Base-by-base conservation (phyloP, 2,797 vertebrate species). In the Lepilemur ruficaudatus region DNA sequence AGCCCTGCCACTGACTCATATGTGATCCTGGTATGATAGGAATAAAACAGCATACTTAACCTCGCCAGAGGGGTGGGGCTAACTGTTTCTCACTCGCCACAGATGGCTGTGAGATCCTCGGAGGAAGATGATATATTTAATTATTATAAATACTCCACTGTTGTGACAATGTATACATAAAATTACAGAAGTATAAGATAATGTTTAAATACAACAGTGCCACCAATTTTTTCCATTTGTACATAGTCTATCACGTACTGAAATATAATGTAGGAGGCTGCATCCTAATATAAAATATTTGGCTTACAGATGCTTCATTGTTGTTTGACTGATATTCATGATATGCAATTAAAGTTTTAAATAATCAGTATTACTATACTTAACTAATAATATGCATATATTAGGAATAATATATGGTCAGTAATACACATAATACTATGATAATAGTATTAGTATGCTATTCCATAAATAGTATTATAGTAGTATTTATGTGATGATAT, bases 121-220 rank as follows among this genome's bases (percentile, higher is more conserved):
- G 59, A 83, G 50, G 30, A 85, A 59, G 83, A 48, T 10, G 15
- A 43, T 76, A 17, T 17, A 14, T 32, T 93, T 30, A 38, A 6
- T 38, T 95, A 83, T 55, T 79, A 38, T 70, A 90, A 95, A 46
- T 92, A 57, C 18, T 79, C 30, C 28, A 46, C 41, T 43, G 7
- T 80, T 87, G 70, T 14, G 82, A 41, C 46, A 88, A 25, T 32
- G 12, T 63, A 59, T 38, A 38, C 63, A 25, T 83, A 88, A 94
- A 81, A 35, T 79, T 59, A 22, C 18, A 11, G 55, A 57, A 57
- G 22, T 57, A 57, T 57, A 11, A 57, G 23, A 67, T 82, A 75
- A 83, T 69, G n/a, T 82, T 92, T 85, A 93, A 89, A 76, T 50
- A 63, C 75, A 94, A 32, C 41, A 61, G 7, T 90, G 67, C 18